Evolutionary conservation across 1,140 invertebrate genomes (phyloP).

Genomic region (Tigriopus japonicus): DNA sequence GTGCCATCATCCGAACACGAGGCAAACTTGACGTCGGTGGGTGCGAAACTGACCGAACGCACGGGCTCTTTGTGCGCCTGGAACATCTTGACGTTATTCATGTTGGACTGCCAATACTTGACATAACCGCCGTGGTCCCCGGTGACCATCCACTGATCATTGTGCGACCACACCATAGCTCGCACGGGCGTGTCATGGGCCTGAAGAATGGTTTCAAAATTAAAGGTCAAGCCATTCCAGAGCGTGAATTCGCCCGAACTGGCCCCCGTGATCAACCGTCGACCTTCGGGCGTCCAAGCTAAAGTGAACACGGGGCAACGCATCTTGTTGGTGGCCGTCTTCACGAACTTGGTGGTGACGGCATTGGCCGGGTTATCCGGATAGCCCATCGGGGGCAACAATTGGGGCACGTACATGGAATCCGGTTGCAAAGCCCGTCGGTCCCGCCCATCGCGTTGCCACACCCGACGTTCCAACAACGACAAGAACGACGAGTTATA

Average conservation of each 20-base stretch:
- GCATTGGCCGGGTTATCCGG: slow-evolving; percentile 89
- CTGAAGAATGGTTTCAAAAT: slow-evolving; percentile 99
- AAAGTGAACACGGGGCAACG: slow-evolving; percentile 96
- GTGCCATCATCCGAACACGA: slow-evolving; percentile 99
- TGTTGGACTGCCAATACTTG: slow-evolving; percentile 99
- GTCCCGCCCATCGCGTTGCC: slow-evolving; percentile 79
- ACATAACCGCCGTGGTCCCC: slow-evolving; percentile 96
- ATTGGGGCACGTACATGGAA: slow-evolving; percentile 49
- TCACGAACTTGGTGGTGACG: slow-evolving; percentile 87
- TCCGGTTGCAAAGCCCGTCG: slow-evolving; percentile 70
- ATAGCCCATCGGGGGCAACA: slow-evolving; percentile 70
- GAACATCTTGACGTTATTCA: slow-evolving; percentile 99
- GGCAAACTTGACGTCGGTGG: slow-evolving; percentile 93
- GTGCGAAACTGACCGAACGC: slow-evolving; percentile 96
- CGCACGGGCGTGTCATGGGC: slow-evolving; percentile 37
- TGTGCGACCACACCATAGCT: slow-evolving; percentile 98
- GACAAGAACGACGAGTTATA: slow-evolving; percentile 92
- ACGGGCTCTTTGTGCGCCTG: slow-evolving; percentile 99
- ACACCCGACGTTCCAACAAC: slow-evolving; percentile 71
- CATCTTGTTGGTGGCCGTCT: slow-evolving; percentile 98
- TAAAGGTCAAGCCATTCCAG: slow-evolving; percentile 99
- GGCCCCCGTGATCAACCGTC: slow-evolving; percentile 89
- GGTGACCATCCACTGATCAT: slow-evolving; percentile 98
- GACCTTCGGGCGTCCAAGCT: slow-evolving; percentile 96
- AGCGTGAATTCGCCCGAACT: slow-evolving; percentile 98